Percentiles rank a stretch among this genome's conserved stretches.
Conservation (phyloP, 2,113 vertebrate species). For the Festucalex cinctus region DNA sequence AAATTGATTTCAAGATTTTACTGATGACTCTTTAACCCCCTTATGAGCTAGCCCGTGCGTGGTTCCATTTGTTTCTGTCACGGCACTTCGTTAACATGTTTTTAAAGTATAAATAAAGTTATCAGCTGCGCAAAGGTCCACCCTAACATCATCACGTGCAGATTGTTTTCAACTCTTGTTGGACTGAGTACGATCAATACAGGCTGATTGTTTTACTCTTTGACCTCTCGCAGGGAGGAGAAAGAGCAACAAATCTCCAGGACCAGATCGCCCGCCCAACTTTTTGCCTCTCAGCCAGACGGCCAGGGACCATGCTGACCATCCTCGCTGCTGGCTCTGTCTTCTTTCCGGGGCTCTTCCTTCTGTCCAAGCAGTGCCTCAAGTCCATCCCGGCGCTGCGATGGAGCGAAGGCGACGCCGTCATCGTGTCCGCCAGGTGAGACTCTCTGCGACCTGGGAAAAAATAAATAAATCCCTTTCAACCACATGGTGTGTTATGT, state of each 20-base stretch:
- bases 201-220: neutral
- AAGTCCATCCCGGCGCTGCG: constrained; percentile 78
- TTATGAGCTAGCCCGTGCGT: too few relatives aligned
- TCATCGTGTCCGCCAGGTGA: constrained; percentile 86
- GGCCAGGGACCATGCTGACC: constrained; percentile 76
- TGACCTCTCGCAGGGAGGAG: constrained; percentile 47
- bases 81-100: neutral
- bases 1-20: neutral
- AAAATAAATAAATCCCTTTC: too few relatives aligned
- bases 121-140: too few relatives aligned
- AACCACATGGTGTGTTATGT: too few relatives aligned
- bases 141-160: neutral
- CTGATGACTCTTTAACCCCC: neutral
- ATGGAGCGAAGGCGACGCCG: constrained; percentile 85
- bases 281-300: constrained; percentile 41
- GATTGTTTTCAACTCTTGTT: neutral
- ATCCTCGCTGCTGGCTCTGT: constrained; percentile 82
- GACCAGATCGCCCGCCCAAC: constrained; percentile 52
- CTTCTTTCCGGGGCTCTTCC: constrained; percentile 87
- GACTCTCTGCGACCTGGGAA: neutral
- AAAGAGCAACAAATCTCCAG: constrained; percentile 49
- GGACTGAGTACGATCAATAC: constrained; percentile 21
- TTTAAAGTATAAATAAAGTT: neutral
- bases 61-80: neutral
- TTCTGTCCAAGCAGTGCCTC: constrained; percentile 83